Evolutionary conservation across 2,797 vertebrate genomes (phyloP).

Genomic region (Pelochelys cantorii): DNA sequence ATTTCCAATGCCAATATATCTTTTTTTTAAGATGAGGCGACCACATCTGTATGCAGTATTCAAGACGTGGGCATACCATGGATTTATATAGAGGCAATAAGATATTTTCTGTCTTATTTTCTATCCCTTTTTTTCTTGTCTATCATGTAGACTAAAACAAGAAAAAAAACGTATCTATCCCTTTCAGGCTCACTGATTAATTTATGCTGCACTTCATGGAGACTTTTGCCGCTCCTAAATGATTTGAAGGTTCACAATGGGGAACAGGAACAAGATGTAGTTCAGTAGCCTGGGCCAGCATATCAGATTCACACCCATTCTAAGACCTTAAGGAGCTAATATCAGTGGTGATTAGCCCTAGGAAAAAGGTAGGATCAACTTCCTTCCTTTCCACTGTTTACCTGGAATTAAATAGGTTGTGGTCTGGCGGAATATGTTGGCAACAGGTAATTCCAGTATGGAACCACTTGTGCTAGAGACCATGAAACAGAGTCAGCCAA

Average conservation of each 20-base stretch:
- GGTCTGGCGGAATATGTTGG: not conserved
- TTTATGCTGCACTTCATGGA: not conserved
- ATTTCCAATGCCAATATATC: too few species aligned
- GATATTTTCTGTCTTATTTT: too few species aligned
- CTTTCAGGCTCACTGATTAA: not conserved
- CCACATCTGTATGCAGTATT: too few species aligned
- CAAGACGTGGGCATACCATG: too few species aligned
- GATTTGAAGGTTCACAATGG: not conserved
- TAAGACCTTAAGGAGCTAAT: not conserved
- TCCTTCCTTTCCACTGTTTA: not conserved
- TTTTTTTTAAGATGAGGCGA: too few species aligned
- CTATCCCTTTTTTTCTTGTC: not conserved
- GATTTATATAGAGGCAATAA: too few species aligned
- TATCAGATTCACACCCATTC: not conserved
- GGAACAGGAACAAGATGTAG: fast-evolving
- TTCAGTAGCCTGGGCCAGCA: not conserved
- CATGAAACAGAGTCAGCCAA: not conserved
- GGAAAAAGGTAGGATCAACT: not conserved
- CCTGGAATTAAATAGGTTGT: not conserved
- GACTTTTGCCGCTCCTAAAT: not conserved
- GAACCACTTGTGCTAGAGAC: fast-evolving
- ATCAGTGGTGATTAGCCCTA: not conserved
- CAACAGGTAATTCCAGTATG: fast-evolving
- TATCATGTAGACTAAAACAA: conserved; percentile 31
- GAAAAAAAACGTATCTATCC: not conserved